Conservation (phyloP, 2,797 vertebrate genomes). For the Mycteria americana region DNA sequence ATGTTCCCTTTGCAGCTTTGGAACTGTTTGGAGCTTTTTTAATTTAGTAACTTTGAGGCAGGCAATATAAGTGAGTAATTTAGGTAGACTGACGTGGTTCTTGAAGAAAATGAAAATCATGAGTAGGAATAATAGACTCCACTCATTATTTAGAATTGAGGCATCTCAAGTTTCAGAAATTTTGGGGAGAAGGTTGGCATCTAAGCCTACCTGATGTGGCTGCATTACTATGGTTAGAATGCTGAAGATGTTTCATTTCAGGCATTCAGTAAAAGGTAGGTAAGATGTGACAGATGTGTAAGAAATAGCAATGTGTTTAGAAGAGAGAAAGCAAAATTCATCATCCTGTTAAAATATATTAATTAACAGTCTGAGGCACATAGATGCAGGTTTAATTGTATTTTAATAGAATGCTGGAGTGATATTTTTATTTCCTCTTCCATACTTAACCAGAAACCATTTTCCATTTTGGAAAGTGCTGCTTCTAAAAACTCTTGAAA, state of each 20-base stretch:
- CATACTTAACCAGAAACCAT: neutral
- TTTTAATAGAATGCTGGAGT: constrained; percentile 14
- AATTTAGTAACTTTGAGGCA: neutral
- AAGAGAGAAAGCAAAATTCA: neutral
- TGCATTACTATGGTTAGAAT: neutral
- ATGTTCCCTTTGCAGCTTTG: neutral
- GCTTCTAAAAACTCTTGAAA: constrained; percentile 10
- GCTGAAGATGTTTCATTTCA: constrained; percentile 17
- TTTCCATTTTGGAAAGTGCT: constrained; percentile 9
- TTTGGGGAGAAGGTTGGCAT: neutral
- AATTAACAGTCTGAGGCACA: neutral
- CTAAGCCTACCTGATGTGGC: neutral
- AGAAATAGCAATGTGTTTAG: neutral
- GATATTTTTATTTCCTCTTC: neutral
- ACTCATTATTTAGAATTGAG: neutral
- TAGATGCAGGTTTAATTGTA: neutral
- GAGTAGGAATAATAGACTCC: neutral
- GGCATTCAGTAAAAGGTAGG: neutral
- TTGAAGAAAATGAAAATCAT: neutral
- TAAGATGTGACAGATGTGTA: neutral
- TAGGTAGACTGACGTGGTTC: neutral
- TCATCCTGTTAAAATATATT: neutral
- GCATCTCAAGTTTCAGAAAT: neutral
- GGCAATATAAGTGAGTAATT: neutral
- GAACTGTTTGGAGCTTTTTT: neutral